Base-by-base conservation (phyloP, 2,888 invertebrate genomes). In the Thymelicus acteon region DNA sequence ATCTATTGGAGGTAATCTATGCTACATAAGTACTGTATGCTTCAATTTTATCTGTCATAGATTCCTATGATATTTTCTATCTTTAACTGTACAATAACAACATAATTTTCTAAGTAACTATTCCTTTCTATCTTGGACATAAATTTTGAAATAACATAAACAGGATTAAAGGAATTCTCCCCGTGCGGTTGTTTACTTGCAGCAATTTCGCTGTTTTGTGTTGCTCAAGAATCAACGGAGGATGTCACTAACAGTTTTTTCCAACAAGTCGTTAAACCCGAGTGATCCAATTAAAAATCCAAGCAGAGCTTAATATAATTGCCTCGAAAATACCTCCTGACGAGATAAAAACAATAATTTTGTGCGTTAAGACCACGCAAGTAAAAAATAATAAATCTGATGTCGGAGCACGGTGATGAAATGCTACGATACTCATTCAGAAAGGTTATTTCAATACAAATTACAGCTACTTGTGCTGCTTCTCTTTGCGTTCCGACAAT, bases 291-390 rank as follows among this genome's bases (percentile, higher is more conserved):
- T 93, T 93, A 92, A 92, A 92, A 86, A 82, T 79, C 85, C 84
- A 78, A 85, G 88, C 86, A 84, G 88, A 89, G 89, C 89, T 90
- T 89, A 90, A 91, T 82, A 84, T 92, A 93, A 93, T 93, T 93
- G 90, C 92, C 86, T 90, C 86, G 85, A 91, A 90, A 92, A 93
- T 93, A 89, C 92, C 92, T 82, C 82, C 79, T 82, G 88, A 84
- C 84, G 86, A 88, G 90, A 92, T 90, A 93, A 93, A 93, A 92
- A 93, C 93, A 93, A 93, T 93, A 92, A 93, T 93, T 93, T 87
- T 82, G 90, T 89, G 85, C 90, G 90, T 92, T 88, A 91, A 92
- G 87, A 87, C 88, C 82, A 82, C 80, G 85, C 80, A 79, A 80
- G 90, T 87, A 91, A 92, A 92, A 92, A 92, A 93, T 92, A 92